Conservation (phyloP, 2,113 vertebrate species). For the Sigmodon hispidus region DNA sequence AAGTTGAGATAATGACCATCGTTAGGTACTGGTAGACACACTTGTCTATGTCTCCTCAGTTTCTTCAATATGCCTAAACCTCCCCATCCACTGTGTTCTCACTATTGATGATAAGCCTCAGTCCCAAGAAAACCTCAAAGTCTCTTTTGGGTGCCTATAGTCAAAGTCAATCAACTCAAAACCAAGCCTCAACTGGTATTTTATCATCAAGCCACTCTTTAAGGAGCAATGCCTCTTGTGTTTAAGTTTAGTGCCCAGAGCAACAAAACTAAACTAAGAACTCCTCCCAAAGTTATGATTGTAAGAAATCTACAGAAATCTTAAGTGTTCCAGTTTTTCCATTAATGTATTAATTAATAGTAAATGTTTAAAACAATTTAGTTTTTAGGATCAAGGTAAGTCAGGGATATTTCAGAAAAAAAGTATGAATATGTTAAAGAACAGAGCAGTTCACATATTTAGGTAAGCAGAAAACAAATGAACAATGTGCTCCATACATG, state of each 20-base stretch:
- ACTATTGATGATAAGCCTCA: background rate
- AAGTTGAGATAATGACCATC: background rate
- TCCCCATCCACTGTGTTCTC: background rate
- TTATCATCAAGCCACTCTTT: background rate
- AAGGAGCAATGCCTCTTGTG: background rate
- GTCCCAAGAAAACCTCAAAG: background rate
- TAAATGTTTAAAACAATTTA: background rate
- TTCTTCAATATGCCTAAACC: background rate
- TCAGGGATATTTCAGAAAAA: background rate
- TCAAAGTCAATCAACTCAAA: background rate
- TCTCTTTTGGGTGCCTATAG: background rate
- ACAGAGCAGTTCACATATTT: background rate
- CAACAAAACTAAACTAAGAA: background rate
- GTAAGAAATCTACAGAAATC: slow-evolving; percentile 7
- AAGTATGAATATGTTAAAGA: background rate
- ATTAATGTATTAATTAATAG: background rate
- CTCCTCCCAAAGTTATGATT: background rate
- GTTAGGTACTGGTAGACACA: background rate
- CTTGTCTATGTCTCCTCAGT: background rate
- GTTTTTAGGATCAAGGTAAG: slow-evolving; percentile 11
- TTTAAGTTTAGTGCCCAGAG: background rate
- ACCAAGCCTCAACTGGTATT: background rate
- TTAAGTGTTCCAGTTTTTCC: slow-evolving; percentile 1
- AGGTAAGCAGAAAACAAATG: background rate
- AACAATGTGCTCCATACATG: background rate